phyloP scores from a whole-genome alignment of 2,888 invertebrate species.

The Tromatobia lineatoria region DNA sequence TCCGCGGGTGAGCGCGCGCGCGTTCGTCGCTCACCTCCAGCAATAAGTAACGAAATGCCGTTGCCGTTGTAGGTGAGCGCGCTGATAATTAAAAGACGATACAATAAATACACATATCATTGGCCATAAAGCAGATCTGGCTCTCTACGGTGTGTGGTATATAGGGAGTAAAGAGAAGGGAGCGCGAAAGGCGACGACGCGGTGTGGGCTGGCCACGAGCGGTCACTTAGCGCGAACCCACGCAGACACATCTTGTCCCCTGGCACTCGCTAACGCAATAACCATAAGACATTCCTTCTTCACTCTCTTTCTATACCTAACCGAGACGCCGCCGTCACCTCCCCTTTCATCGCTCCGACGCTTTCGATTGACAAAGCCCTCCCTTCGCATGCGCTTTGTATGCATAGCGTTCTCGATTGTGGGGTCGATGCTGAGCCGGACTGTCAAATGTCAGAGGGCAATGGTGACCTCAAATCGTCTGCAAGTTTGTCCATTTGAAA shows the following conservation, averaged over 20 bases:
- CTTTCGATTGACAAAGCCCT: constrained; percentile 32
- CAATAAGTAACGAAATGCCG: constrained; percentile 85
- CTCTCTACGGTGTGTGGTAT: constrained; percentile 63
- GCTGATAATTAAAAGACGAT: constrained; percentile 86
- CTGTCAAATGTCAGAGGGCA: constrained; percentile 13
- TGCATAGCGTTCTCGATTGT: not conserved
- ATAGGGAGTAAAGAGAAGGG: constrained; percentile 8
- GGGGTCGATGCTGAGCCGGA: not conserved
- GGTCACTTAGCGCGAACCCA: constrained; percentile 78
- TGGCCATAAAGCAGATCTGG: constrained; percentile 83
- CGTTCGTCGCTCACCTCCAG: constrained; percentile 71
- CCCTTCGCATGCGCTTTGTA: constrained; percentile 15
- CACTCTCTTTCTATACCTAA: constrained; percentile 52
- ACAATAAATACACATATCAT: constrained; percentile 85
- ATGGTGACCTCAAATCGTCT: not conserved
- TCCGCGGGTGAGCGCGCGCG: constrained; percentile 56
- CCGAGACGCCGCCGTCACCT: constrained; percentile 42
- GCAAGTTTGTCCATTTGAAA: not conserved
- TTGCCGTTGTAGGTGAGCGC: constrained; percentile 84
- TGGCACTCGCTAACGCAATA: constrained; percentile 78
- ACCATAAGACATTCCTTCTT: constrained; percentile 81
- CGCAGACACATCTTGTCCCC: constrained; percentile 82
- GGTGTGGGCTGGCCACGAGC: constrained; percentile 79
- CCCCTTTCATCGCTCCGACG: constrained; percentile 29
- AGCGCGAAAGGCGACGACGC: constrained; percentile 53